Percentiles rank a stretch among this genome's conserved stretches.
Conservation (phyloP, 2,113 vertebrate genomes). For the Corythornis cristatus region DNA sequence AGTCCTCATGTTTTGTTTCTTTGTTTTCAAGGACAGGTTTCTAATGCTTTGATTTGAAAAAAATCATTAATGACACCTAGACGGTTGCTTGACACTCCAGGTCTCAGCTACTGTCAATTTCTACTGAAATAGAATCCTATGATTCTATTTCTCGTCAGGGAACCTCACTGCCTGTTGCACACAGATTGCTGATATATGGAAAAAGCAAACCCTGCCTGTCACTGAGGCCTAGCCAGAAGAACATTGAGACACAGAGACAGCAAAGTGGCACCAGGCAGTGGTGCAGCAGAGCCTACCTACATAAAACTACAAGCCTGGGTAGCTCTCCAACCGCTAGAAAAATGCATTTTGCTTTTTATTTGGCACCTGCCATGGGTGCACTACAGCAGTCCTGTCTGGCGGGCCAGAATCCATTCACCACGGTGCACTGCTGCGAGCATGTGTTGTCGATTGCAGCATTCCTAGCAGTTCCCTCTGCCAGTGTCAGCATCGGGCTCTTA, state of each 20-base stretch:
- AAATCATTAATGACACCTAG: not conserved
- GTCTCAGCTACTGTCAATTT: not conserved
- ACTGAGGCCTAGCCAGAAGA: not conserved
- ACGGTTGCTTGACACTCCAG: not conserved
- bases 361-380: not conserved
- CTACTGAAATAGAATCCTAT: not conserved
- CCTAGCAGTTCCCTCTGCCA: not conserved
- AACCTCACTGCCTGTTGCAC: not conserved
- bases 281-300: not conserved
- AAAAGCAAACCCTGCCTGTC: not conserved
- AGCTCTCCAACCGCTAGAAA: not conserved
- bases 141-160: not conserved
- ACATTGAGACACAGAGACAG: not conserved
- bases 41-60: not conserved
- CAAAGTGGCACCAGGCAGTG: not conserved
- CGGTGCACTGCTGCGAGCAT: not conserved
- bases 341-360: not conserved
- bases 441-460: not conserved
- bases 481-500: not conserved
- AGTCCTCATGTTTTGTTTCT: not conserved
- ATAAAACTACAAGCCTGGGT: not conserved
- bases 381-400: not conserved
- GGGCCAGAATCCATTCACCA: not conserved
- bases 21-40: not conserved
- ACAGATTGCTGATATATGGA: not conserved